A percentile compares a stretch with the other conserved stretches of the same genome.
These are phyloP conservation scores for Mesitornis unicolor DNA, from an alignment of 2,113 vertebrate species.

Conservation along the genomic window DNA sequence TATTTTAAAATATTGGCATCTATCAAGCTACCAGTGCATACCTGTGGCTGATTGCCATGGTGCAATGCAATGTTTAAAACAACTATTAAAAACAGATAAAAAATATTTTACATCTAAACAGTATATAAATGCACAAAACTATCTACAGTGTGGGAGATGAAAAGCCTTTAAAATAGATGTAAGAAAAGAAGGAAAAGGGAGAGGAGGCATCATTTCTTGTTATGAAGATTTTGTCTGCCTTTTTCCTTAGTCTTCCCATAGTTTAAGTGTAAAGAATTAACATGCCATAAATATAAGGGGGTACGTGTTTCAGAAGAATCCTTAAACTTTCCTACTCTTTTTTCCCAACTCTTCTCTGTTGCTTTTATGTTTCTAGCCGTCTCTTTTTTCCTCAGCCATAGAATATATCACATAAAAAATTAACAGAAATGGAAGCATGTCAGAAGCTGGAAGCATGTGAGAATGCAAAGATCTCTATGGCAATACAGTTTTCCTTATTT, in stretches of 20 bases:
- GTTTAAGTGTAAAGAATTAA: neutral
- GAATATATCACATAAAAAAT: neutral
- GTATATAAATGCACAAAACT: neutral
- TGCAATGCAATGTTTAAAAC: neutral
- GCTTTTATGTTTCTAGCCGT: neutral
- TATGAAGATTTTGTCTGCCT: neutral
- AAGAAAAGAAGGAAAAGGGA: neutral
- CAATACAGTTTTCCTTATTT: neutral
- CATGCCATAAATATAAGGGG: neutral
- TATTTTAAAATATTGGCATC: neutral
- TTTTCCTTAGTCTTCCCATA: neutral
- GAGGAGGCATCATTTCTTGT: neutral
- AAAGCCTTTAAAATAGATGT: neutral
- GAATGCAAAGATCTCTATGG: neutral
- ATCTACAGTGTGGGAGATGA: neutral
- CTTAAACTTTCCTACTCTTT: neutral
- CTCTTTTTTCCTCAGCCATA: neutral
- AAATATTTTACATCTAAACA: neutral
- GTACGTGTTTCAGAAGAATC: neutral
- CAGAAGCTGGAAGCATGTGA: neutral
- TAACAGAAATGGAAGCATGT: neutral
- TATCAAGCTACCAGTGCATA: neutral
- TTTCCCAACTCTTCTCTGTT: neutral
- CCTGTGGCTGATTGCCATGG: neutral
- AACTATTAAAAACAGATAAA: neutral